Conservation (phyloP, 1,140 invertebrate species). For the Eciton burchellii region DNA sequence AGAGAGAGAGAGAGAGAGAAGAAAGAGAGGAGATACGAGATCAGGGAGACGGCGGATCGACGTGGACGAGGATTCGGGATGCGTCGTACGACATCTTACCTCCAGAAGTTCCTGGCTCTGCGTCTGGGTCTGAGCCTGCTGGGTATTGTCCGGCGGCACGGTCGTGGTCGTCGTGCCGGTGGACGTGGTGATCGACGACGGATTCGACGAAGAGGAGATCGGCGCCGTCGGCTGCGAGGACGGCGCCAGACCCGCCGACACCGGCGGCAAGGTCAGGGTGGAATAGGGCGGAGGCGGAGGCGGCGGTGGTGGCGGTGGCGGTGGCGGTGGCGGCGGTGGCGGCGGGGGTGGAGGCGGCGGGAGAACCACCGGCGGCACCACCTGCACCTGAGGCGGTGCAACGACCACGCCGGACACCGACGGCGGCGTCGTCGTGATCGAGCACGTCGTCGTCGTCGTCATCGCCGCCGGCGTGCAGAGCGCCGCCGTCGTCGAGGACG, state of each 20-base stretch:
- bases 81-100: constrained; percentile 82
- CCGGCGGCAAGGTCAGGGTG: constrained; percentile 64
- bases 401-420: constrained; percentile 49
- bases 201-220: constrained; percentile 55
- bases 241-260: constrained; percentile 55
- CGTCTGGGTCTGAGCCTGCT: constrained; percentile 82
- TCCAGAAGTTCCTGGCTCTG: constrained; percentile 84
- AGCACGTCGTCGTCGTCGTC: constrained; percentile 47
- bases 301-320: constrained; percentile 55
- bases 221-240: constrained; percentile 63
- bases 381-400: constrained; percentile 56
- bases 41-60: no score
- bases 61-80: constrained; percentile 53
- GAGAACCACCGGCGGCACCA: constrained; percentile 61
- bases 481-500: constrained; percentile 44
- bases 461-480: constrained; percentile 49
- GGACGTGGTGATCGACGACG: constrained; percentile 64
- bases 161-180: constrained; percentile 69
- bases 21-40: background rate
- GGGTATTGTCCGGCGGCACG: constrained; percentile 76
- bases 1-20: constrained; percentile 15
- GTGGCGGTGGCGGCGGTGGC: constrained; percentile 38
- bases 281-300: constrained; percentile 63
- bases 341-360: constrained; percentile 46
- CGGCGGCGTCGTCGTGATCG: constrained; percentile 42